phyloP scores from a whole-genome alignment of 2,797 vertebrate species.

The Aotus griseimembra region DNA sequence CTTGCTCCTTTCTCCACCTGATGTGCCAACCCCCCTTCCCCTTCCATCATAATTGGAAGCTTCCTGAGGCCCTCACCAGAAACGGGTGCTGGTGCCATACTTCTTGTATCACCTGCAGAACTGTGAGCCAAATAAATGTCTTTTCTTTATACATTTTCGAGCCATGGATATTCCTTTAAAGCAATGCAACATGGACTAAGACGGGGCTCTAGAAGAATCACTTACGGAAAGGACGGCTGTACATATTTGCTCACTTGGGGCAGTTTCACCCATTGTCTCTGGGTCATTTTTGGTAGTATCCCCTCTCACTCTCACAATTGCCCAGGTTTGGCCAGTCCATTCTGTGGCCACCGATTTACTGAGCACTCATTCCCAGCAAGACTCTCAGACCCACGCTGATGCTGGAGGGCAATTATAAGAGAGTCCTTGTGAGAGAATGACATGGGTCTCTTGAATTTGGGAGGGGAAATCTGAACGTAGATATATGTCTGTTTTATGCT shows the following conservation, averaged over 20 bases:
- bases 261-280: neutral
- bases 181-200: too few relatives aligned
- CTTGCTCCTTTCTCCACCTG: too few relatives aligned
- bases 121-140: too few relatives aligned
- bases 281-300: neutral
- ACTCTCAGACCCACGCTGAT: neutral
- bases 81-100: too few relatives aligned
- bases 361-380: neutral
- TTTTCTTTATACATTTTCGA: too few relatives aligned
- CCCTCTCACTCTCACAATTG: neutral
- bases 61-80: too few relatives aligned
- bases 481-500: neutral
- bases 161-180: too few relatives aligned
- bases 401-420: fast-evolving
- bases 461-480: neutral
- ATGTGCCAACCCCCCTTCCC: too few relatives aligned
- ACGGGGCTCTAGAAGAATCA: neutral
- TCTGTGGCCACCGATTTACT: neutral
- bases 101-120: too few relatives aligned
- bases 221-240: neutral
- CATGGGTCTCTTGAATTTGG: neutral
- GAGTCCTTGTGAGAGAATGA: too few relatives aligned
- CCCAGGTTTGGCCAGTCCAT: neutral
- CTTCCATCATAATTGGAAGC: too few relatives aligned
- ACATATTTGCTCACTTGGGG: too few relatives aligned